Evolutionary conservation across 2,888 invertebrate genomes (phyloP), one percentile per base, ranked within the genome.

Genomic region (Argyresthia goedartella): DNA sequence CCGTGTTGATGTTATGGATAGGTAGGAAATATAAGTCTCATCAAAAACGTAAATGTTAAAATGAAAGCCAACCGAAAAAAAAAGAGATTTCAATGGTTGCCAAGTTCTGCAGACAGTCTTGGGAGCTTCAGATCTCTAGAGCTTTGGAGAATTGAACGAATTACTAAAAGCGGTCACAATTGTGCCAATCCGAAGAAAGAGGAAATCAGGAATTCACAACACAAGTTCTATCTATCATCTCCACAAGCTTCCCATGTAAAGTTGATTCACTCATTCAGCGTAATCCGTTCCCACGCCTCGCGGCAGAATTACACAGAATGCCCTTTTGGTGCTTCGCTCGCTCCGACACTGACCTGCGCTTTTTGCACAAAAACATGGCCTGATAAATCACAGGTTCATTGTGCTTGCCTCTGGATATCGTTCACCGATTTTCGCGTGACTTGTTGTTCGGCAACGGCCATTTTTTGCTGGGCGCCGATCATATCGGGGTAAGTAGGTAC

Each of bases 241-340:
- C 9, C 39, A 39, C 8, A 39, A 11, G 10, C 4, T 39, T 39
- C 3, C 3, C 10, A 9, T 44, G 44, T 44, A 44, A 44, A n/a
- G 39, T 39, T 39, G 39, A 47, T 47, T n/a, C 39, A 34, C 25
- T 25, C 15, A 15, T 45, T 25, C 56, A 53, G 53, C 56, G 57
- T 59, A 65, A 60, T 55, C 55, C 66, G 75, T 84, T 85, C 85
- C 84, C 85, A 85, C 85, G 84, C 65, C 76, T 55, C 55, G 69
- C 65, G 58, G 66, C 66, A 71, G 79, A 81, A 82, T 84, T 82
- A 82, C 80, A 77, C 71, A 71, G 75, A 79, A 80, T 81, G 81
- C 80, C 78, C 79, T 85, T 85, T 82, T 78, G 81, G 80, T 77
- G 79, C 81, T 81, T 82, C 82, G 74, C 67, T 81, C 81, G 74